Conservation (phyloP, 2,888 invertebrate genomes). For the Drosophila differens region DNA sequence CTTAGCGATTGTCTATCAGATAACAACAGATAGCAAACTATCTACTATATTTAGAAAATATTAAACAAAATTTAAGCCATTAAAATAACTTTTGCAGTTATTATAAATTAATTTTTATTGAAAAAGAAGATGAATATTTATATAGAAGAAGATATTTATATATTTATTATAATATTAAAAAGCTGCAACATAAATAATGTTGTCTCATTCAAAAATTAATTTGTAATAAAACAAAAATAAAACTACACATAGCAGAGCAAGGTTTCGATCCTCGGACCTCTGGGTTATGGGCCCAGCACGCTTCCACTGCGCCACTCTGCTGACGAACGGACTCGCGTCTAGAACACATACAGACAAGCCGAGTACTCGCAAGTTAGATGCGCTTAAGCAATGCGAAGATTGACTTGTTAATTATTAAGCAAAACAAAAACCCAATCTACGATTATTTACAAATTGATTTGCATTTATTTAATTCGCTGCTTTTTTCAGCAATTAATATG, state of each 20-base stretch:
- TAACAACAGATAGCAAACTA: too few relatives aligned
- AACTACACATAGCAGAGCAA: conserved; percentile 51
- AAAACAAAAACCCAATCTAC: neutral
- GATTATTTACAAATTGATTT: conserved; percentile 23
- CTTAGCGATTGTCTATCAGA: rapidly evolving
- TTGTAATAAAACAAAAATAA: neutral
- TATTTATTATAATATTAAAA: too few relatives aligned
- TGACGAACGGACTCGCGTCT: neutral
- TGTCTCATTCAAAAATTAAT: neutral
- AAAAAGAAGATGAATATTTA: neutral
- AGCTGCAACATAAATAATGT: neutral
- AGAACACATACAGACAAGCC: neutral
- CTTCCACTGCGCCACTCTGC: conserved; percentile 66
- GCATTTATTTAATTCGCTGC: conserved; percentile 6
- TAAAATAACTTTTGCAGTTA: too few relatives aligned
- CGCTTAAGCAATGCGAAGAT: neutral
- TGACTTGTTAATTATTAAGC: neutral
- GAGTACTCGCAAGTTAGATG: neutral
- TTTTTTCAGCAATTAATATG: conserved; percentile 30
- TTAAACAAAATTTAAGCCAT: neutral
- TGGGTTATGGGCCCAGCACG: conserved; percentile 68
- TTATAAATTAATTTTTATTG: neutral
- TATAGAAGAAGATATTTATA: too few relatives aligned
- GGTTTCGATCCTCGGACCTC: conserved; percentile 68
- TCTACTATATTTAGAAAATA: neutral